These are phyloP conservation scores for Phaethornis superciliosus DNA, from an alignment of 2,113 vertebrate genomes.

Conservation along the genomic window DNA sequence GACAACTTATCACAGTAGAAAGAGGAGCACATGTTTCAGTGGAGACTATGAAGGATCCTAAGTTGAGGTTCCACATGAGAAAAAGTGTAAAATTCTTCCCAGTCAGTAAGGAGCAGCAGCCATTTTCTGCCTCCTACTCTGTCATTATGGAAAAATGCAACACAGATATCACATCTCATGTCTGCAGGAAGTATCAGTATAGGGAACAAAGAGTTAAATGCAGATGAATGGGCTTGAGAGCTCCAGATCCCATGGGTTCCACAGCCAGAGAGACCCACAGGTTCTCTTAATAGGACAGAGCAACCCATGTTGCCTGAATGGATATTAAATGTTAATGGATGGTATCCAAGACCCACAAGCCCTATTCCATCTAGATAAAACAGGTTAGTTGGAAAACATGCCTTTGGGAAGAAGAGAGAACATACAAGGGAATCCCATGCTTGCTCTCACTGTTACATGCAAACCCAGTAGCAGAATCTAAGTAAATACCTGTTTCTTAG, in stretches of 20 bases:
- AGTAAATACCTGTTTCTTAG: too few relatives aligned
- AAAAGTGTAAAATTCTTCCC: neutral
- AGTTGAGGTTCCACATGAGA: neutral
- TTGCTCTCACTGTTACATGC: neutral
- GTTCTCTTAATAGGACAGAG: neutral
- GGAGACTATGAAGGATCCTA: neutral
- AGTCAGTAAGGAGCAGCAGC: neutral
- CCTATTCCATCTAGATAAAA: neutral
- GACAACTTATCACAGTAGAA: neutral
- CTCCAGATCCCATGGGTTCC: neutral
- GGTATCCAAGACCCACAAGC: neutral
- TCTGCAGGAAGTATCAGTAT: neutral
- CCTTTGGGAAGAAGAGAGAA: neutral
- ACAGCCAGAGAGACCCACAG: neutral
- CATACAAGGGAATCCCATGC: neutral
- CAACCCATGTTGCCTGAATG: rapidly evolving
- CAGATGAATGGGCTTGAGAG: neutral
- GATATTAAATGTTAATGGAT: neutral
- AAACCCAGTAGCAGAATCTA: neutral
- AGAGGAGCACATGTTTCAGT: neutral
- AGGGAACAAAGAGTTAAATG: neutral
- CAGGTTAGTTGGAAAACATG: neutral
- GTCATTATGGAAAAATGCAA: neutral
- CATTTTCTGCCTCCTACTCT: neutral
- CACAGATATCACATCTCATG: neutral